Base-by-base conservation (phyloP, 2,888 invertebrate genomes). In the Volucella bombylans region DNA sequence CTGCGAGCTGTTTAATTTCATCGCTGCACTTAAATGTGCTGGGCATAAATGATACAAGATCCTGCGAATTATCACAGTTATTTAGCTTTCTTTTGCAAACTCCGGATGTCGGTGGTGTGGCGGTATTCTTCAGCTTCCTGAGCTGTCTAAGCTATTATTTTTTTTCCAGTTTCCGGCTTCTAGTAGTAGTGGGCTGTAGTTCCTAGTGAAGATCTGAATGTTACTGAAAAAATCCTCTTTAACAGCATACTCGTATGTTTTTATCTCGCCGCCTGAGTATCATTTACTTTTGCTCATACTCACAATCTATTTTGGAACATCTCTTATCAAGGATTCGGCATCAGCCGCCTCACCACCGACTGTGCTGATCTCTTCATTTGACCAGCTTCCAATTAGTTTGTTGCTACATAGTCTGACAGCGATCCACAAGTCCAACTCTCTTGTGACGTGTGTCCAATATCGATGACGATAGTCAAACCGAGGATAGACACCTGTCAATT, bases 361-460 rank as follows among this genome's bases (percentile, higher is more conserved):
- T 31, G 11, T 12, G 74, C 38, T 77, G 80, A 81, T 68, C 68
- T 77, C 81, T 81, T 81, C 74, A 81, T 85, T 81, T 31, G 55
- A 76, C 81, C 85, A 85, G 76, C 68, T 71, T 47, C 85, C 85
- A 85, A 85, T 85, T 85, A 85, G 81, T 64, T 85, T 77, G 69
- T 81, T 69, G 10, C 71, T 72, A 23, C 18, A 23, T 23, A 72
- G 77, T 81, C 81, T 68, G 72, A 49, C 71, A 72, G 85, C 76
- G 81, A 76, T 72, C 76, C 72, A 54, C 12, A 31, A 39, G 67
- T 67, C 67, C 45, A 43, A 76, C 71, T 57, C 31, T 67, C 47
- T 10, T n/a, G 45, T 77, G 85, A 85, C 85, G 76, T 85, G 81
- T 68, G 85, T 85, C 85, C 85, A 52, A 62, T 85, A 57, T 47